Evolutionary conservation across 2,888 invertebrate species (phyloP).

Genomic region (Myopa testacea): DNA sequence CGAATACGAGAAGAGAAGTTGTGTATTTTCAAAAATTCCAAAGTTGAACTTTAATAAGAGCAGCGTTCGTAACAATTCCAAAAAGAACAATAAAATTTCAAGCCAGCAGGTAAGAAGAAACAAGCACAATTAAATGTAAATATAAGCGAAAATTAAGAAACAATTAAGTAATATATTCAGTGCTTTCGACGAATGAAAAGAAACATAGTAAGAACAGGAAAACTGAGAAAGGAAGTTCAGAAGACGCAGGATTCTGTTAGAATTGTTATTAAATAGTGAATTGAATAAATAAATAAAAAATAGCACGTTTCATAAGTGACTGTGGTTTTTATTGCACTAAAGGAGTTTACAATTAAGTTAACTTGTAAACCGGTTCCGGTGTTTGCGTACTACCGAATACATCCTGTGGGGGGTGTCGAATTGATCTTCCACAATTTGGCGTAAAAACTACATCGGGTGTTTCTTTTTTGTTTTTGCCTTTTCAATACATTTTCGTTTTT

Average conservation of each 20-base stretch:
- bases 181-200: not conserved
- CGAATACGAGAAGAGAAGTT: too few relatives aligned
- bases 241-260: constrained; percentile 12
- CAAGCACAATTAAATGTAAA: too few relatives aligned
- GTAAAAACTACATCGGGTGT: not conserved
- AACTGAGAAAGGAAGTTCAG: constrained; percentile 9
- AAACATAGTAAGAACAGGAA: not conserved
- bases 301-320: not conserved
- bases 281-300: not conserved
- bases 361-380: constrained; percentile 38
- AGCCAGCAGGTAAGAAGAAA: too few relatives aligned
- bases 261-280: not conserved
- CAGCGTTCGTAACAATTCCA: too few relatives aligned
- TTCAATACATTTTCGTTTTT: not conserved
- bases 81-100: too few relatives aligned
- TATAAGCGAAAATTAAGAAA: too few relatives aligned
- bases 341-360: too few relatives aligned
- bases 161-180: not conserved
- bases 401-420: constrained; percentile 7
- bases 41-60: too few relatives aligned
- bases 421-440: constrained; percentile 33
- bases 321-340: too few relatives aligned
- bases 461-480: not conserved
- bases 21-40: too few relatives aligned
- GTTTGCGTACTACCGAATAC: constrained; percentile 7